phyloP scores from a whole-genome alignment of 2,888 invertebrate species.

The Nemapogon koenigi region DNA sequence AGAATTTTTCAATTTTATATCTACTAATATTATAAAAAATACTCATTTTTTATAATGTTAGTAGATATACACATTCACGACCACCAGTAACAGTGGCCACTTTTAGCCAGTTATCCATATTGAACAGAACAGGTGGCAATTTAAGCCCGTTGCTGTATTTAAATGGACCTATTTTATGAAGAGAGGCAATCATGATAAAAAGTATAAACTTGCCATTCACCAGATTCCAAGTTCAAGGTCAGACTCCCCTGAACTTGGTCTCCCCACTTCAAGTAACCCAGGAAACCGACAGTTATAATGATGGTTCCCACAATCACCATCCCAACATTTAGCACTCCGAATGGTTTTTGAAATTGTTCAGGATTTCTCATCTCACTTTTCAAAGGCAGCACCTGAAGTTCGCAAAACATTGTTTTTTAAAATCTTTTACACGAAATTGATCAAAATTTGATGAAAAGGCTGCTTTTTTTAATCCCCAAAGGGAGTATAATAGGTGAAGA shows the following conservation, averaged over 20 bases:
- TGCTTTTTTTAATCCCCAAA: too few species aligned
- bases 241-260: conserved; percentile 82
- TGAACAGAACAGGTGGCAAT: too few species aligned
- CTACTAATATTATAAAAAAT: background rate
- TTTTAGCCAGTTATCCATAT: too few species aligned
- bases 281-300: conserved; percentile 83
- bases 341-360: conserved; percentile 74
- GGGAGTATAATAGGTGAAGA: too few species aligned
- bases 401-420: too few species aligned
- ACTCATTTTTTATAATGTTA: background rate
- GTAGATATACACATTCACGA: too few species aligned
- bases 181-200: too few species aligned
- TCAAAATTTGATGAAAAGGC: too few species aligned
- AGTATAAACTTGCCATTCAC: conserved; percentile 66
- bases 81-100: too few species aligned
- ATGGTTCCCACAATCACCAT: conserved; percentile 82
- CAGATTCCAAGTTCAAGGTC: conserved; percentile 81
- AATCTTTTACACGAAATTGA: too few species aligned
- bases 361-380: conserved; percentile 91
- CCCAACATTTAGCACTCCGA: conserved; percentile 89
- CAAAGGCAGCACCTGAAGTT: conserved; percentile 82
- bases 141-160: too few species aligned
- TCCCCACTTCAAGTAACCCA: conserved; percentile 90
- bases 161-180: too few species aligned
- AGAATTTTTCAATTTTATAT: conserved; percentile 3